Conservation (phyloP, 2,113 vertebrate genomes). For the Panthera leo region DNA sequence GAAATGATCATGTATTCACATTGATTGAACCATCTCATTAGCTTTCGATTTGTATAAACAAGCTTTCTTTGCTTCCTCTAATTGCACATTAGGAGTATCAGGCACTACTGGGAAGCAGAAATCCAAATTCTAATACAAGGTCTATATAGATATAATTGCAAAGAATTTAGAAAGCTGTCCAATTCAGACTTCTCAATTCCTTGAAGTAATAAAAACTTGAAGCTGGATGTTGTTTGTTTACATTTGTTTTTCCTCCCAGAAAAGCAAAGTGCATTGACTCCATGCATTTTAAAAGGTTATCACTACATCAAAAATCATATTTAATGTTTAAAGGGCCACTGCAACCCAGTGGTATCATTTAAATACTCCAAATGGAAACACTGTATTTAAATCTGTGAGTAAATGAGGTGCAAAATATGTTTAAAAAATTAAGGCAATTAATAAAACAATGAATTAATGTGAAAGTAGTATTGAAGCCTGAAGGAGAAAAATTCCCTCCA, state of each 20-base stretch:
- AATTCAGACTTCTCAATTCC: neutral
- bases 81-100: conserved; percentile 48
- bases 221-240: neutral
- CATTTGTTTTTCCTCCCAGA: neutral
- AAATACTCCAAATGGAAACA: neutral
- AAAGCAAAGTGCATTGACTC: neutral
- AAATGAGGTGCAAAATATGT: neutral
- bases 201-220: neutral
- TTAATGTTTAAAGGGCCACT: neutral
- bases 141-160: conserved; percentile 12
- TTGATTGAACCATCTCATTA: conserved; percentile 55
- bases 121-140: conserved; percentile 36
- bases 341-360: neutral
- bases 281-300: neutral
- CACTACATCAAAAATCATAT: neutral
- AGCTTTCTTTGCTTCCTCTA: conserved; percentile 46
- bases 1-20: neutral
- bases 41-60: conserved; percentile 62
- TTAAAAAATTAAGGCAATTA: neutral
- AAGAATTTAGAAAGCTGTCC: conserved; percentile 29
- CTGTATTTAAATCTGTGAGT: neutral
- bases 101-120: conserved; percentile 16
- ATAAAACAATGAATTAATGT: neutral
- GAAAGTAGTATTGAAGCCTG: neutral
- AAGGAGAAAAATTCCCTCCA: neutral